Percentiles rank a stretch among this genome's conserved stretches.
These are phyloP conservation scores for Probosciger aterrimus DNA, from an alignment of 2,113 vertebrate species.

Conservation along the genomic window DNA sequence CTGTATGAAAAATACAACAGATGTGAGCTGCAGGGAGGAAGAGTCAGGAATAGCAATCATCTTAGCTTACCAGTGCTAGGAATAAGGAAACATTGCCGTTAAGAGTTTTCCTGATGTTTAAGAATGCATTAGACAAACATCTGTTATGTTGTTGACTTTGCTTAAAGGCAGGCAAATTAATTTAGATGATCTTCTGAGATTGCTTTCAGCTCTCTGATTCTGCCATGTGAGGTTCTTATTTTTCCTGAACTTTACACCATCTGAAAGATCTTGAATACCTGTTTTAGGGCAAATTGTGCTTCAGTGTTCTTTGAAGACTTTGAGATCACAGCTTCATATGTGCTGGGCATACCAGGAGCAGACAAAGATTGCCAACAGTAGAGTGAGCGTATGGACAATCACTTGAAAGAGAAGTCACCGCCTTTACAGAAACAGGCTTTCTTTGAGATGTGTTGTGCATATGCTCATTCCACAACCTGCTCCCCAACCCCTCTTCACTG, in stretches of 20 bases:
- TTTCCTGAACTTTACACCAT: background rate
- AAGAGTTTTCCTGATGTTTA: background rate
- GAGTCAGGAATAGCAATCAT: background rate
- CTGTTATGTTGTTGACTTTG: background rate
- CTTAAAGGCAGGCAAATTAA: background rate
- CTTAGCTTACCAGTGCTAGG: background rate
- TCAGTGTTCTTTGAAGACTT: background rate
- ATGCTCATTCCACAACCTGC: constrained; percentile 58
- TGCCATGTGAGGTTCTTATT: background rate
- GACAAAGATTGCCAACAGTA: background rate
- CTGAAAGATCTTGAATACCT: background rate
- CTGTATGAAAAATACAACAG: background rate
- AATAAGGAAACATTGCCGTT: background rate
- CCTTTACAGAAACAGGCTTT: constrained; percentile 28
- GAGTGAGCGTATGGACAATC: background rate
- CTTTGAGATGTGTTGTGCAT: constrained; percentile 58
- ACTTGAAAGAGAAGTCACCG: constrained; percentile 25
- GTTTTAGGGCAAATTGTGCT: background rate
- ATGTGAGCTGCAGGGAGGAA: background rate
- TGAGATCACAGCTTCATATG: background rate
- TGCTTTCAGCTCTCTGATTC: background rate
- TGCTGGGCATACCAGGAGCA: background rate
- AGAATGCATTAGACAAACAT: background rate
- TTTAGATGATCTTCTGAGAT: background rate
- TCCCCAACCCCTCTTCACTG: constrained; percentile 61